Conservation (phyloP, 2,797 vertebrate genomes). For the Peromyscus aztecus region DNA sequence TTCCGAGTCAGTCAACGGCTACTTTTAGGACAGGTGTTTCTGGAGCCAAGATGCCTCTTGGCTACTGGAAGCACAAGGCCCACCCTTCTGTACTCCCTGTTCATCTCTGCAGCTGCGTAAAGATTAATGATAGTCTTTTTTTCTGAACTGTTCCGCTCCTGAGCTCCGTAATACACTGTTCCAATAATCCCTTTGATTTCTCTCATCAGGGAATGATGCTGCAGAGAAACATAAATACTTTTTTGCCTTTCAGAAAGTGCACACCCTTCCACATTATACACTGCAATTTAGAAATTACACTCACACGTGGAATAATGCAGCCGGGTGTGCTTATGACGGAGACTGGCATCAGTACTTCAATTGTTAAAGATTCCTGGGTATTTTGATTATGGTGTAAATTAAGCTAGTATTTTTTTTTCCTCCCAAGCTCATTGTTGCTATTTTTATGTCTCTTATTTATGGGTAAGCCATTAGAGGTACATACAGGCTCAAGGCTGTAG, state of each 20-base stretch:
- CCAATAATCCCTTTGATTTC: conserved; percentile 86
- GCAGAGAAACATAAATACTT: conserved; percentile 78
- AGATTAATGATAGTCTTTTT: conserved; percentile 85
- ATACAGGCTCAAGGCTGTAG: conserved; percentile 56
- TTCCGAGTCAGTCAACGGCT: not conserved
- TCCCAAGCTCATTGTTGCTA: conserved; percentile 75
- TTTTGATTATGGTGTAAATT: conserved; percentile 78
- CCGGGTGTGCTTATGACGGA: conserved; percentile 62
- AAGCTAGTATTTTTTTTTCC: conserved; percentile 73
- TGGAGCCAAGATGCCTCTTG: not conserved
- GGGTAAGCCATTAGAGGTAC: conserved; percentile 65
- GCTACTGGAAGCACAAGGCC: not conserved
- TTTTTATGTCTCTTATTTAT: conserved; percentile 79
- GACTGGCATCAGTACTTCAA: conserved; percentile 70
- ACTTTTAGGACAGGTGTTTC: not conserved
- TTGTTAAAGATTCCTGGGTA: conserved; percentile 74
- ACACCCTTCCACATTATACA: conserved; percentile 84
- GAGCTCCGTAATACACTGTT: conserved; percentile 84
- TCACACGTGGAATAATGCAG: conserved; percentile 72
- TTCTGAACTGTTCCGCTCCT: conserved; percentile 72
- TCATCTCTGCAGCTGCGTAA: conserved; percentile 80
- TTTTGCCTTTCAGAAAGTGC: conserved; percentile 84
- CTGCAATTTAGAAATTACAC: conserved; percentile 85
- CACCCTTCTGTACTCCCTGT: conserved; percentile 25
- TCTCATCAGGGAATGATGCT: conserved; percentile 86